Evolutionary conservation across 2,113 vertebrate genomes (phyloP), one percentile per base, ranked within the genome.

Genomic region (Daphoenositta chrysoptera): DNA sequence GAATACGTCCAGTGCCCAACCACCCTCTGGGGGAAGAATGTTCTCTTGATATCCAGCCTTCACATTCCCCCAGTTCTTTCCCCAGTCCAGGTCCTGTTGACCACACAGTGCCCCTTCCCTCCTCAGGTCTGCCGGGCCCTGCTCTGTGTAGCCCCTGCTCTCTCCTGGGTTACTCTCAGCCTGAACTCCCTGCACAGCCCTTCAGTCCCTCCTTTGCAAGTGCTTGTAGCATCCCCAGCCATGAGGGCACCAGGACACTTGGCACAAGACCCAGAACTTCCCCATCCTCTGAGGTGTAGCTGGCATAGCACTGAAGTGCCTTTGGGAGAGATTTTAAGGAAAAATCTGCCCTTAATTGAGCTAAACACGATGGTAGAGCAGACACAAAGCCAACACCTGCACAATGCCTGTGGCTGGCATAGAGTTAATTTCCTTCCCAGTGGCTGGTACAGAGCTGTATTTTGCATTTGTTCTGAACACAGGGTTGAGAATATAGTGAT

Each of bases 291-390:
- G 61, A 8, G 16, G 21, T 0, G 6, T 24, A 53, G 51, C 66
- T 53, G 28, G 18, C 54, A 19, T 0, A 0, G 21, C 40, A 22
- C 33, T 4, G 21, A 28, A 71, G n/a, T 4, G 11, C 39, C 9
- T 78, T 57, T 15, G 24, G 47, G 35, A 39, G 17, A 58, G 15
- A 21, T 61, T 61, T 9, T 8, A 22, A 33, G 33, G 39, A 37
- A 61, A 70, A 83, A 26, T 2, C 8, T 30, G 47, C 7, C 27
- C 28, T 33, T 71, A 48, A 48, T 53, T 61, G 27, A 44, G 12
- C 33, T 35, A 51, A 37, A 22, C 13, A 3, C 1, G 11, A 13
- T 6, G 18, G 4, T 2, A 30, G 23, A 87, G n/a, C 0, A 0
- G 23, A 33, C 45, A 21, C 0, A 0, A 60, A 83, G 18, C 16